A percentile compares a stretch with the other conserved stretches of the same genome.
Evolutionary conservation across 1,140 invertebrate genomes (phyloP).

Genomic region (Heliconius nattereri): DNA sequence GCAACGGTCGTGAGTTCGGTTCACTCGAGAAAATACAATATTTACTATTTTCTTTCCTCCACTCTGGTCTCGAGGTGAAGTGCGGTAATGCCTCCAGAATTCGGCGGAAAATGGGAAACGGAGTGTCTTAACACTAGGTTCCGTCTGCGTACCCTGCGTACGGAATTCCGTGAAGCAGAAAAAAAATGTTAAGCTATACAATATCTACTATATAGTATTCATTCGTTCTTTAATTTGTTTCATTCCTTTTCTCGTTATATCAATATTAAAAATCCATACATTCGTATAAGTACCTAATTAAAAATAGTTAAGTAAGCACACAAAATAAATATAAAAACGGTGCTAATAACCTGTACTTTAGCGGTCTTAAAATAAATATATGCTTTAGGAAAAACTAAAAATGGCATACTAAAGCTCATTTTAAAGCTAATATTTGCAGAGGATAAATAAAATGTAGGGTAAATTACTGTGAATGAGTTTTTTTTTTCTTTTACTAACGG

Average conservation of each 20-base stretch:
- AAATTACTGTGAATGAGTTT: background rate
- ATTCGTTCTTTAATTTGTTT: too few species aligned
- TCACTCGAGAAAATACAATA: too few species aligned
- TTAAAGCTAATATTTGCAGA: background rate
- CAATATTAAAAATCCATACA: background rate
- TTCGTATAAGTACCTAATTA: background rate
- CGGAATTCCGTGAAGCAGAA: too few species aligned
- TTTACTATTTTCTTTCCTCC: too few species aligned
- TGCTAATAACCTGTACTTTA: background rate
- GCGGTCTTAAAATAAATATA: background rate
- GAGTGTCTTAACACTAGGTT: too few species aligned
- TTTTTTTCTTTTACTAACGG: background rate
- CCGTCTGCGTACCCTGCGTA: too few species aligned
- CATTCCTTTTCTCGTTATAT: background rate
- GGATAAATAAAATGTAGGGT: background rate
- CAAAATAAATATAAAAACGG: background rate
- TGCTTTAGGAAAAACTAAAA: constrained; percentile 2
- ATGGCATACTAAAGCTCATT: background rate
- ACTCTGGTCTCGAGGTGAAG: too few species aligned
- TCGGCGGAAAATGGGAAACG: too few species aligned
- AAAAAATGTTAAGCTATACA: too few species aligned
- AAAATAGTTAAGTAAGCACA: background rate
- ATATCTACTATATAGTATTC: too few species aligned
- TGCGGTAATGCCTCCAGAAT: too few species aligned
- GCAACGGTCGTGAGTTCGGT: too few species aligned